phyloP scores from a whole-genome alignment of 2,113 vertebrate genomes.

The Lonchura striata region DNA sequence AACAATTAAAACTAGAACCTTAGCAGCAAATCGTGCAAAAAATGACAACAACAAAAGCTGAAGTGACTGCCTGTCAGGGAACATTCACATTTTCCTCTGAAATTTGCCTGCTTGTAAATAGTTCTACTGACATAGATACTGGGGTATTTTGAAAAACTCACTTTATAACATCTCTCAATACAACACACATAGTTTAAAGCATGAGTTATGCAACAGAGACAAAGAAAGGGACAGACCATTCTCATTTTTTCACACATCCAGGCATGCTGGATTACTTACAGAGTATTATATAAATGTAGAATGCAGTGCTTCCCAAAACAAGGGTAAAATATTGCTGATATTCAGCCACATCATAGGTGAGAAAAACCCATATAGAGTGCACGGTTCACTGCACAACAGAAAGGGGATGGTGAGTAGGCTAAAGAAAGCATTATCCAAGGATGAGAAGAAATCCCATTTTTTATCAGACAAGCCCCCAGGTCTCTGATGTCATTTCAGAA shows the following conservation, averaged over 20 bases:
- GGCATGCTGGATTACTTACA: background rate
- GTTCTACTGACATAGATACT: constrained; percentile 38
- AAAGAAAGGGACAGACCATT: constrained; percentile 3
- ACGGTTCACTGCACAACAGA: background rate
- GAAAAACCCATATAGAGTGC: background rate
- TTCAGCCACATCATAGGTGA: background rate
- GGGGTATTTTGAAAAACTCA: constrained; percentile 41
- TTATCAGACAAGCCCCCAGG: background rate
- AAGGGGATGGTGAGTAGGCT: background rate
- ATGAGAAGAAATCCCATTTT: constrained; percentile 27
- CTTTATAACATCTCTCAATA: constrained; percentile 14
- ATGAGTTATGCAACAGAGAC: constrained; percentile 24
- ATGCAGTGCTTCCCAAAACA: background rate
- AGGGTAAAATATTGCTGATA: background rate
- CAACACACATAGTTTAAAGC: constrained; percentile 40
- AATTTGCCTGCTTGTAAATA: constrained; percentile 32
- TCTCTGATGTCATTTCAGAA: constrained; percentile 35
- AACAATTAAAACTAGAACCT: constrained; percentile 61
- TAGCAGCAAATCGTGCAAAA: constrained; percentile 39
- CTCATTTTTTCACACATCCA: background rate
- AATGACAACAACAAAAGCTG: background rate
- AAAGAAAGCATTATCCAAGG: constrained; percentile 6
- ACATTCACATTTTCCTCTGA: constrained; percentile 29
- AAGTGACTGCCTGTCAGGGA: constrained; percentile 67
- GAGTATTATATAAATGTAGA: background rate